Evolutionary conservation across 2,797 vertebrate species (phyloP).

Genomic region (Hozukius guyotensis): DNA sequence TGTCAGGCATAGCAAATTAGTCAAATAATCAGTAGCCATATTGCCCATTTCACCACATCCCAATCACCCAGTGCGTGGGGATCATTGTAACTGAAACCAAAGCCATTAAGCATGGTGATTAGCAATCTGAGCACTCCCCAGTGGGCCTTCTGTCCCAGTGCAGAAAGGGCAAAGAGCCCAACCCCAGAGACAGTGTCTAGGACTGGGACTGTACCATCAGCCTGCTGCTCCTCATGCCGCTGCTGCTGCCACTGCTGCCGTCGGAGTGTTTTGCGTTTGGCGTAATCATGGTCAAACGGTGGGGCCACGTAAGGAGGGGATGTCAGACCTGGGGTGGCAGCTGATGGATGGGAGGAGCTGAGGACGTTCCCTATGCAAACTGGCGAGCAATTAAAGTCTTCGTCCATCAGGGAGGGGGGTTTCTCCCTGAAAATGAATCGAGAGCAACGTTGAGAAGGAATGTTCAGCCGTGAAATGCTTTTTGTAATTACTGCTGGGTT

Average conservation of each 20-base stretch:
- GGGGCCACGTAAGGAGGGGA: slow-evolving; percentile 98
- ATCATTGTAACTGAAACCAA: slow-evolving; percentile 74
- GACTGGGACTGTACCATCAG: slow-evolving; percentile 99
- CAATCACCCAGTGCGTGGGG: slow-evolving; percentile 85
- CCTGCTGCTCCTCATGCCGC: slow-evolving; percentile 89
- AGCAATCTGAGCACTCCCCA: slow-evolving; percentile 72
- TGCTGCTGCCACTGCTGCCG: slow-evolving; percentile 87
- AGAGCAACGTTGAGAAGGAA: not conserved
- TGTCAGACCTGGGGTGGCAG: slow-evolving; percentile 97
- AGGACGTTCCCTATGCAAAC: slow-evolving; percentile 79
- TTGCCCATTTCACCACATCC: slow-evolving; percentile 93
- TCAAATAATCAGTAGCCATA: slow-evolving; percentile 83
- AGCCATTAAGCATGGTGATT: slow-evolving; percentile 77
- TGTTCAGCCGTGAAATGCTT: not conserved
- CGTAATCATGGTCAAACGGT: slow-evolving; percentile 99
- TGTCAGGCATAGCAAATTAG: slow-evolving; percentile 30
- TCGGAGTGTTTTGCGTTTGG: slow-evolving; percentile 99
- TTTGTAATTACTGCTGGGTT: not conserved
- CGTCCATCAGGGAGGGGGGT: slow-evolving; percentile 87
- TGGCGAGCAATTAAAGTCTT: slow-evolving; percentile 93
- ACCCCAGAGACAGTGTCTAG: slow-evolving; percentile 89
- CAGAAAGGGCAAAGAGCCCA: slow-evolving; percentile 81
- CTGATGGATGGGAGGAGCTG: slow-evolving; percentile 85
- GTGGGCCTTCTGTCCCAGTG: slow-evolving; percentile 73
- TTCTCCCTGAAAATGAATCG: slow-evolving; percentile 87